Percentiles rank a stretch among this genome's conserved stretches.
Conservation (phyloP, 1,140 invertebrate genomes). For the Mylabris phalerata region DNA sequence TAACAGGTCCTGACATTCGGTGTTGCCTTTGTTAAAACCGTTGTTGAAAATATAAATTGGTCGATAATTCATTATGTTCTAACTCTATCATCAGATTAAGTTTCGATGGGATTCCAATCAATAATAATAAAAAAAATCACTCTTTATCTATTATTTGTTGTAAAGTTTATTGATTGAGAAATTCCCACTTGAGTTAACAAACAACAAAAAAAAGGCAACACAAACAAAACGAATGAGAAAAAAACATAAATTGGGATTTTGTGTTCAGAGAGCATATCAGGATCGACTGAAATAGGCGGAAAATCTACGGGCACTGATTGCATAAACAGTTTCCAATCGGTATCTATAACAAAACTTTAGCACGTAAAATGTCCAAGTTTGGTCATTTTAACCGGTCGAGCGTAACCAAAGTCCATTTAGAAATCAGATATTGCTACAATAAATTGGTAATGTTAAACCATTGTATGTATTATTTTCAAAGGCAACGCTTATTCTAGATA, state of each 20-base stretch:
- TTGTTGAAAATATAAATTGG: no score
- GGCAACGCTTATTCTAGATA: conserved; percentile 5
- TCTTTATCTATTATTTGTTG: no score
- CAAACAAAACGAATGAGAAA: not conserved
- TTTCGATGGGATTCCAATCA: no score
- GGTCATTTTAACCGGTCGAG: conserved; percentile 22
- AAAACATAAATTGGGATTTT: conserved; percentile 3
- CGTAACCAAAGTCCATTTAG: conserved; percentile 26
- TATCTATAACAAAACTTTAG: conserved; percentile 24
- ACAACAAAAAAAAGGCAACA: not conserved
- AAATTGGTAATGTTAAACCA: conserved; percentile 24
- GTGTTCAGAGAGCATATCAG: conserved; percentile 7
- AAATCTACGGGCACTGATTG: conserved; percentile 26
- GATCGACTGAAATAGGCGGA: conserved; percentile 25
- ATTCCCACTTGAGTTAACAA: conserved; percentile 2
- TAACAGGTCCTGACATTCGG: no score
- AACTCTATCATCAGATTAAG: no score
- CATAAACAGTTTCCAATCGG: conserved; percentile 32
- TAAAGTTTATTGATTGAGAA: not conserved
- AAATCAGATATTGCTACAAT: conserved; percentile 23
- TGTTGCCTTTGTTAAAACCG: no score
- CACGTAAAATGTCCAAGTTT: conserved; percentile 25
- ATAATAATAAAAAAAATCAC: no score
- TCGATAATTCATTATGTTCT: no score
- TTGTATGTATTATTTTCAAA: conserved; percentile 25